phyloP scores from a whole-genome alignment of 2,797 vertebrate species.

The Varecia variegata region DNA sequence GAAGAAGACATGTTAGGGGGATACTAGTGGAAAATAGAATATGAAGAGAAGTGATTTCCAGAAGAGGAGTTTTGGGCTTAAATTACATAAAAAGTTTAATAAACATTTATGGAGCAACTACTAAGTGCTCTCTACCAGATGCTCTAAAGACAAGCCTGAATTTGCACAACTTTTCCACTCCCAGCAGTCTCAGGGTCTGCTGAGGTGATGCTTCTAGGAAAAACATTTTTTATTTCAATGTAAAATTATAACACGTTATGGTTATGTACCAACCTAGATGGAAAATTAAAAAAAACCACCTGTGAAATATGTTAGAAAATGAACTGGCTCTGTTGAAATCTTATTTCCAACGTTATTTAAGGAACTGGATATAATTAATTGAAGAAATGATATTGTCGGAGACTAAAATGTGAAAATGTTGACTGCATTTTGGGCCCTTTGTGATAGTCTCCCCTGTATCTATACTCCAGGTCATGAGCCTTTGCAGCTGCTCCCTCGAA shows the following conservation, averaged over 20 bases:
- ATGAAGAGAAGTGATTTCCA: background rate
- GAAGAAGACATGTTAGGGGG: background rate
- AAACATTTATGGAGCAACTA: background rate
- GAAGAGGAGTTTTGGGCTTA: background rate
- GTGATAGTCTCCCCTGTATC: background rate
- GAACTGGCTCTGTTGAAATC: background rate
- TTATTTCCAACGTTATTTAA: slow-evolving; percentile 37
- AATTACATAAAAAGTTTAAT: background rate
- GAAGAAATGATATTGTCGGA: background rate
- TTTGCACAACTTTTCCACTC: background rate
- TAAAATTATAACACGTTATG: background rate
- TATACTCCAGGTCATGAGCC: background rate
- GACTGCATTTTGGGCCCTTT: background rate
- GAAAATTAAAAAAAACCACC: background rate
- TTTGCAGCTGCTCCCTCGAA: background rate
- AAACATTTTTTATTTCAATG: background rate
- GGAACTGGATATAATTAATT: background rate
- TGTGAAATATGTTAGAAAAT: background rate
- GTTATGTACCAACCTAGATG: background rate
- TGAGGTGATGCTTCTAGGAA: background rate
- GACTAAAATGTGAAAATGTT: background rate
- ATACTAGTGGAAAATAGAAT: background rate
- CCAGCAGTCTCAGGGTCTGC: background rate
- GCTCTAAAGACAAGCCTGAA: background rate
- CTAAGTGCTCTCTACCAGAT: background rate